These are phyloP conservation scores for Mesoligia furuncula DNA, from an alignment of 2,888 invertebrate genomes.

Conservation along the genomic window DNA sequence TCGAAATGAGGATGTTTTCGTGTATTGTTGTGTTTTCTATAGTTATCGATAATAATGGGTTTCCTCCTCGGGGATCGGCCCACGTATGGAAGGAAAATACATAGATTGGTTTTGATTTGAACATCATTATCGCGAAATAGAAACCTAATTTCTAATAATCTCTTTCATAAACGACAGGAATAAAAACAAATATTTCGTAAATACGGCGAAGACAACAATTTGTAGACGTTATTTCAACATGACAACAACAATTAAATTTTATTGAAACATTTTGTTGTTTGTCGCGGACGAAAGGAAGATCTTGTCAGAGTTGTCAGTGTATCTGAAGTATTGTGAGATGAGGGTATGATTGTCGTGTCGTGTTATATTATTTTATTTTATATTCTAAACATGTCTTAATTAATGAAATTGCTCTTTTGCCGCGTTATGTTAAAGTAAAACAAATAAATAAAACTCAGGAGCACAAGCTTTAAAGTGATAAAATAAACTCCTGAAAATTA, in stretches of 20 bases:
- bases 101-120: slow-evolving; percentile 17
- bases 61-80: neutral
- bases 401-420: neutral
- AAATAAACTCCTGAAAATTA: neutral
- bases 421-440: neutral
- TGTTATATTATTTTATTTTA: neutral
- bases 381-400: neutral
- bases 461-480: neutral
- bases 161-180: neutral
- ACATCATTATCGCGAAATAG: neutral
- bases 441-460: neutral
- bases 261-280: neutral
- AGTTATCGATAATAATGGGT: slow-evolving; percentile 26
- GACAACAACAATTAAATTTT: neutral
- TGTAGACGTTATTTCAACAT: neutral
- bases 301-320: neutral
- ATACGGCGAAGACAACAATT: neutral
- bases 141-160: neutral
- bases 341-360: neutral
- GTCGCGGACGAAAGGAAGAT: neutral
- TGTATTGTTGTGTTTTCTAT: slow-evolving; percentile 36
- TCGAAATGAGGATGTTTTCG: slow-evolving; percentile 28
- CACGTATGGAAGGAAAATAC: neutral
- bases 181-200: neutral
- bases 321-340: neutral